Percentiles rank a stretch among this genome's conserved stretches.
Conservation (phyloP, 2,797 vertebrate species). For the Spheniscus humboldti region DNA sequence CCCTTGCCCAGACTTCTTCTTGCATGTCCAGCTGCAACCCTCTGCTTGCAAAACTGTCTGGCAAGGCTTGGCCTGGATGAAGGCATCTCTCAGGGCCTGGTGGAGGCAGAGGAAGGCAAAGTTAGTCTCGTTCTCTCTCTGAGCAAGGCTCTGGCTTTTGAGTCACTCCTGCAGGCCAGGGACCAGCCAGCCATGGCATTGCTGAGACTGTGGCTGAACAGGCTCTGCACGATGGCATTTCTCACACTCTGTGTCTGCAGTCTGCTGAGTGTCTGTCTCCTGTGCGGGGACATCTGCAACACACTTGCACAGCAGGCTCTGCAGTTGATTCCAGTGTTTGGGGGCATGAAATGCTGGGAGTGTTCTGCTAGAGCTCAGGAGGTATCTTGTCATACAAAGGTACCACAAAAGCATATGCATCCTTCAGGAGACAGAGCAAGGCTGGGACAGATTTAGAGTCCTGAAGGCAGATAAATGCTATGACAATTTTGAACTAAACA, state of each 20-base stretch:
- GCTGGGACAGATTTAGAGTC: not conserved
- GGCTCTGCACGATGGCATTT: rapidly evolving
- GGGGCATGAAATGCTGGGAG: not conserved
- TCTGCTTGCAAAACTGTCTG: not conserved
- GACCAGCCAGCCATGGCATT: not conserved
- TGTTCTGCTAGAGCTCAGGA: not conserved
- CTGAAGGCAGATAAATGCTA: not conserved
- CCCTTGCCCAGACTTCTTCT: not conserved
- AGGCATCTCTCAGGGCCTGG: not conserved
- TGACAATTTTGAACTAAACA: not conserved
- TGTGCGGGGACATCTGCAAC: rapidly evolving
- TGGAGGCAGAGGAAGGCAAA: not conserved
- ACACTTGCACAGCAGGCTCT: rapidly evolving
- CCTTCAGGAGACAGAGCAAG: not conserved
- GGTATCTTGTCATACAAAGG: not conserved
- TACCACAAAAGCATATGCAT: not conserved
- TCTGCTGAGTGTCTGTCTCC: not conserved
- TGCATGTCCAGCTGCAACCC: not conserved
- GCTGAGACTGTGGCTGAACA: not conserved
- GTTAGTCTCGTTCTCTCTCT: not conserved
- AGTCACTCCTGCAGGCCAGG: not conserved
- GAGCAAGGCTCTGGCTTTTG: not conserved
- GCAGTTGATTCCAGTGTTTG: not conserved
- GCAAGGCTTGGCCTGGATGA: not conserved
- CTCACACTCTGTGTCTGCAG: not conserved